Percentiles rank a stretch among this genome's conserved stretches.
These are phyloP conservation scores for Anabas testudineus DNA, from an alignment of 2,797 vertebrate genomes.

Conservation along the genomic window DNA sequence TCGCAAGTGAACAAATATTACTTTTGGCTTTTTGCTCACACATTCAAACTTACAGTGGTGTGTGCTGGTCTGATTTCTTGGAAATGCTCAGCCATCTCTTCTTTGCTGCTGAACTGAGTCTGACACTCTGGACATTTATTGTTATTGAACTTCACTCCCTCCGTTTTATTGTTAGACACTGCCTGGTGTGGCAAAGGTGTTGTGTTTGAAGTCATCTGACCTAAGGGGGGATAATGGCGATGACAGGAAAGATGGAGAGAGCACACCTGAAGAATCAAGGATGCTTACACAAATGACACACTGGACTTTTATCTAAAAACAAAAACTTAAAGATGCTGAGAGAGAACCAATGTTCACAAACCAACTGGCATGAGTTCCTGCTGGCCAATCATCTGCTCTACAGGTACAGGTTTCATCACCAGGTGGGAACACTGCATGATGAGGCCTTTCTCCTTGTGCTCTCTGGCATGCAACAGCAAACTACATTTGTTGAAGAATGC, in stretches of 20 bases:
- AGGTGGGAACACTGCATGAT: conserved; percentile 99
- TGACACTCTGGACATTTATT: conserved; percentile 92
- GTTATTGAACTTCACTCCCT: conserved; percentile 79
- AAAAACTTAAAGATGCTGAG: background rate
- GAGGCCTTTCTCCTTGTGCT: conserved; percentile 96
- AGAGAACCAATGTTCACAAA: conserved; percentile 42
- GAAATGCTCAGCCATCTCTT: conserved; percentile 90
- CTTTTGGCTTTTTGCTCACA: background rate
- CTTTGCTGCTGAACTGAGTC: conserved; percentile 88
- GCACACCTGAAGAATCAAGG: conserved; percentile 6
- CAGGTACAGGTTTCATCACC: conserved; percentile 93
- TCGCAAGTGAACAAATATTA: background rate
- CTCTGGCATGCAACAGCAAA: conserved; percentile 93
- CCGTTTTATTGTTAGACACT: conserved; percentile 58
- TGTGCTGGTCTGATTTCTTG: conserved; percentile 85
- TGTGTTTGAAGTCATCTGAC: conserved; percentile 23
- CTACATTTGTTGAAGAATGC: conserved; percentile 99
- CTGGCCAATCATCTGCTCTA: conserved; percentile 96
- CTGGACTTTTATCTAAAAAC: background rate
- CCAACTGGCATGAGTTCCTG: conserved; percentile 86
- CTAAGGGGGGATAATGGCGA: conserved; percentile 33
- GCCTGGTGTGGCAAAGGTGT: conserved; percentile 66
- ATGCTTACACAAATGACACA: background rate
- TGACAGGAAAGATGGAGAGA: conserved; percentile 39
- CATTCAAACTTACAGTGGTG: conserved; percentile 74